Percentiles rank a stretch among this genome's conserved stretches.
Conservation (phyloP, 2,888 invertebrate genomes). For the Polietes domitor region DNA sequence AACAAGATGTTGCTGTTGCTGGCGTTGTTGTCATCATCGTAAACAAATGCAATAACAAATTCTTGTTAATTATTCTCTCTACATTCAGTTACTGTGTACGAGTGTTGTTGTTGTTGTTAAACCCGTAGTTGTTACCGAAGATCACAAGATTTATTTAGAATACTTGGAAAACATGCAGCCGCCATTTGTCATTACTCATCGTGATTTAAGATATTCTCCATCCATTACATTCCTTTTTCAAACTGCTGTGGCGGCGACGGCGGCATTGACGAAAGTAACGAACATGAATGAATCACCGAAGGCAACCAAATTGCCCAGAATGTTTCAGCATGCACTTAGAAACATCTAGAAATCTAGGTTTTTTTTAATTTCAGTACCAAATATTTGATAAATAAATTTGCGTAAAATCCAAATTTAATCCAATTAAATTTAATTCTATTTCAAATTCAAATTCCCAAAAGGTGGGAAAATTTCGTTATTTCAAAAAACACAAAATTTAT, state of each 20-base stretch:
- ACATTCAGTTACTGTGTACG: conserved; percentile 13
- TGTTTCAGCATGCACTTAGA: too few species aligned
- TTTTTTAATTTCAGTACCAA: too few species aligned
- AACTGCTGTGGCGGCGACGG: neutral
- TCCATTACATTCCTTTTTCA: too few species aligned
- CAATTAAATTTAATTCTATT: too few species aligned
- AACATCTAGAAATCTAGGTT: too few species aligned
- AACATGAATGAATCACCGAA: neutral
- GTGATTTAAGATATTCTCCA: conserved; percentile 16
- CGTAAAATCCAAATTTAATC: too few species aligned
- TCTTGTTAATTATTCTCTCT: conserved; percentile 54
- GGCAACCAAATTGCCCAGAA: neutral
- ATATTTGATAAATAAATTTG: too few species aligned
- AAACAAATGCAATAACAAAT: conserved; percentile 49
- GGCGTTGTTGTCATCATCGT: too few species aligned
- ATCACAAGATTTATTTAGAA: conserved; percentile 58
- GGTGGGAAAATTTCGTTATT: too few species aligned
- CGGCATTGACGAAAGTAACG: neutral
- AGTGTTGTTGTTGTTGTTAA: neutral
- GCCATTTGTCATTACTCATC: conserved; percentile 53
- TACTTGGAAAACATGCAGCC: conserved; percentile 50
- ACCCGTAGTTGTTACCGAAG: conserved; percentile 5
- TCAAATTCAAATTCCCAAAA: too few species aligned
- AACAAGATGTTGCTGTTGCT: conserved; percentile 35
- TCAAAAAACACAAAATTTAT: too few species aligned